These are phyloP conservation scores for Eulemur mongoz DNA, from an alignment of 2,797 vertebrate genomes.

Conservation along the genomic window DNA sequence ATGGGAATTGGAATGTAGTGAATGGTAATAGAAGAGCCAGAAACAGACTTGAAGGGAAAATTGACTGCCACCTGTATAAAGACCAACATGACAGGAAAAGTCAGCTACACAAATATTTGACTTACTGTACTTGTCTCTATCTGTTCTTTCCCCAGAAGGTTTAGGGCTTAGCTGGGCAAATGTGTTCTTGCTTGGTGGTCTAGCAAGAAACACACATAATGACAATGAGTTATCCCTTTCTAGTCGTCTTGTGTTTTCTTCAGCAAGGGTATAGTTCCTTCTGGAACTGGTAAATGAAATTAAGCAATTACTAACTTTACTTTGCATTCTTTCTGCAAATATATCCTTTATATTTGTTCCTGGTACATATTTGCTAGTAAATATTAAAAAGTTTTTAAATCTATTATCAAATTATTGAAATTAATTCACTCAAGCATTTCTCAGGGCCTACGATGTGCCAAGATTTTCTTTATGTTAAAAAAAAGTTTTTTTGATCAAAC, in stretches of 20 bases:
- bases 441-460: not conserved
- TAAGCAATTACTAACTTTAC: constrained; percentile 39
- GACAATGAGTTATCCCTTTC: not conserved
- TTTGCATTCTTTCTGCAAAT: not conserved
- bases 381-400: not conserved
- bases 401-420: constrained; percentile 12
- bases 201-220: not conserved
- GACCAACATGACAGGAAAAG: constrained; percentile 50
- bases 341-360: not conserved
- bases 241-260: constrained; percentile 13
- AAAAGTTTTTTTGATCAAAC: not conserved
- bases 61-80: constrained; percentile 34
- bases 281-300: not conserved
- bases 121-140: constrained; percentile 46
- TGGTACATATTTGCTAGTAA: not conserved
- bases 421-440: constrained; percentile 15
- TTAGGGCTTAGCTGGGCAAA: constrained; percentile 58
- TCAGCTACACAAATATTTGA: constrained; percentile 74
- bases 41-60: constrained; percentile 30
- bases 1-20: not conserved
- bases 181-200: constrained; percentile 54
- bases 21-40: constrained; percentile 5
- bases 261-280: not conserved
- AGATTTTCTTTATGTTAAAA: not conserved
- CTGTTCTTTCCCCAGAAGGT: constrained; percentile 1